A percentile compares a stretch with the other conserved stretches of the same genome.
Evolutionary conservation across 2,888 invertebrate species (phyloP).

Genomic region (Frankliniella intonsa): DNA sequence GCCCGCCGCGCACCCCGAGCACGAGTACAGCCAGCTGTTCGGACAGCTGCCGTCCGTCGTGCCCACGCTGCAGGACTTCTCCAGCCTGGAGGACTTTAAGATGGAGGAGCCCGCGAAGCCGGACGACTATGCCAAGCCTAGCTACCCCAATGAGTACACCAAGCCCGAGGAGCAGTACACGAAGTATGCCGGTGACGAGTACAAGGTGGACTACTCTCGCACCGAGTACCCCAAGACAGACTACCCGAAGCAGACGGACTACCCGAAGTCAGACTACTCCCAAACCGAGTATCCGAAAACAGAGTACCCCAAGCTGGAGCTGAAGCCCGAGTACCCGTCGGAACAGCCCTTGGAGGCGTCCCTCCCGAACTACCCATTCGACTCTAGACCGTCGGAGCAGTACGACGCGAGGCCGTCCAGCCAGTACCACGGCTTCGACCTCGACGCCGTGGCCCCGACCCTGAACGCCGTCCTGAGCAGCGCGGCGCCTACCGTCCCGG

Average conservation of each 20-base stretch:
- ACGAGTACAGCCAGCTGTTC: neutral
- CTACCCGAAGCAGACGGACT: neutral
- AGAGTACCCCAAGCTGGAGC: neutral
- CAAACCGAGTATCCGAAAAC: neutral
- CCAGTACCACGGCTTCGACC: neutral
- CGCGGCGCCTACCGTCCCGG: neutral
- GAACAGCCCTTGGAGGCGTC: neutral
- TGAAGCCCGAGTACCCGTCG: neutral
- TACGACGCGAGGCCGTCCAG: neutral
- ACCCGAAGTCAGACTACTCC: neutral
- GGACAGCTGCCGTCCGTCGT: neutral
- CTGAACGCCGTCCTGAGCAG: neutral
- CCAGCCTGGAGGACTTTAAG: conserved; percentile 24
- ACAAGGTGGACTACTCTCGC: neutral
- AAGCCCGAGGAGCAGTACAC: conserved; percentile 11
- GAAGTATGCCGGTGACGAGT: neutral
- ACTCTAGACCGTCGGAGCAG: neutral
- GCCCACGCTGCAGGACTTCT: conserved; percentile 16
- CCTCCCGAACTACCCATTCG: neutral
- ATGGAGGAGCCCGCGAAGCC: conserved; percentile 10
- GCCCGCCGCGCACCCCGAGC: neutral
- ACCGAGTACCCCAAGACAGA: neutral
- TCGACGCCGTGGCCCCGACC: neutral
- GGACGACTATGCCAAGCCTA: conserved; percentile 3
- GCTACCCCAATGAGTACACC: conserved; percentile 18